phyloP scores from a whole-genome alignment of 2,113 vertebrate genomes.

The Dunckerocampus dactyliophorus region DNA sequence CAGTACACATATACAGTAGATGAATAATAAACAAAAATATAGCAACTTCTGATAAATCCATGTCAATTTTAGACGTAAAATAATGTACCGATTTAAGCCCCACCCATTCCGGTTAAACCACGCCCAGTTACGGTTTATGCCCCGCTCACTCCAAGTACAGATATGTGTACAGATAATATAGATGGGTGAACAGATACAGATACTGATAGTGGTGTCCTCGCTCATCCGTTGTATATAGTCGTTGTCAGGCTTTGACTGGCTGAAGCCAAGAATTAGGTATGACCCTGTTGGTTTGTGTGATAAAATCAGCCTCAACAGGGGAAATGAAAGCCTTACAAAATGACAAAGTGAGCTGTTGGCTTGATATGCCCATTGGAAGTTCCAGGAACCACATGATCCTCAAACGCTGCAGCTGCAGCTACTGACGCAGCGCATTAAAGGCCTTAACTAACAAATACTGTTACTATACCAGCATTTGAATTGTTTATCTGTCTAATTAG shows the following conservation, averaged over 20 bases:
- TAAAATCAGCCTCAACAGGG: slow-evolving; percentile 52
- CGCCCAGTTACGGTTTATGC: no score
- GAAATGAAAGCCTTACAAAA: slow-evolving; percentile 52
- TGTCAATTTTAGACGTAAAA: no score
- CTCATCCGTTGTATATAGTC: no score
- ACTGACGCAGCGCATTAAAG: not conserved
- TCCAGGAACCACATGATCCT: slow-evolving; percentile 22
- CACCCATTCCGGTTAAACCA: no score
- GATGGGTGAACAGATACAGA: no score
- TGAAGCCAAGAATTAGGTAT: slow-evolving; percentile 35
- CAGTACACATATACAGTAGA: no score
- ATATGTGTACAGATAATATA: no score
- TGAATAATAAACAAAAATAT: no score
- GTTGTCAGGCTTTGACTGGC: slow-evolving; percentile 44
- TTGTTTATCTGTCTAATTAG: not conserved
- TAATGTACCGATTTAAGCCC: no score
- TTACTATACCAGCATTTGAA: not conserved
- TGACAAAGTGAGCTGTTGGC: slow-evolving; percentile 43
- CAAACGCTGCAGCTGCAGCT: slow-evolving; percentile 16
- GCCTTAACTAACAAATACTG: not conserved
- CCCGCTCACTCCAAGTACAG: no score
- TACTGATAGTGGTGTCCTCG: no score
- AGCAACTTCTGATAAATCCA: no score
- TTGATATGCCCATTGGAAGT: slow-evolving; percentile 47
- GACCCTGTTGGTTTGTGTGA: slow-evolving; percentile 50